A percentile compares a stretch with the other conserved stretches of the same genome.
These are phyloP conservation scores for Pandemis corylana DNA, from an alignment of 2,888 invertebrate species.

Conservation along the genomic window DNA sequence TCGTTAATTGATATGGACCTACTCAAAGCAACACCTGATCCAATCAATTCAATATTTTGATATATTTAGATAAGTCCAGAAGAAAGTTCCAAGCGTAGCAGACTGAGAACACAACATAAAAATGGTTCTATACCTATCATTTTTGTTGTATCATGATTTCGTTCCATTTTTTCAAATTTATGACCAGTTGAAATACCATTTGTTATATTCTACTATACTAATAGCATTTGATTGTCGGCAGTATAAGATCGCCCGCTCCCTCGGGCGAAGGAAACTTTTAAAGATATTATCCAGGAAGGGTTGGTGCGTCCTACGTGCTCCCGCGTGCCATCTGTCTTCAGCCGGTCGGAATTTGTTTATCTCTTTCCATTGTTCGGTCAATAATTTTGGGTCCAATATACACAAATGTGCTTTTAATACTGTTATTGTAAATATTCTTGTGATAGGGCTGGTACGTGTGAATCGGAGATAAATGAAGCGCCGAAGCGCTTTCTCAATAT, in stretches of 20 bases:
- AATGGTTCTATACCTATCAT: not conserved
- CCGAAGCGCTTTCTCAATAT: not conserved
- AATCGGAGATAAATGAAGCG: not conserved
- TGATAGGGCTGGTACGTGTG: not conserved
- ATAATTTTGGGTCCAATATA: conserved; percentile 13
- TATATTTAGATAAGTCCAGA: too few species aligned
- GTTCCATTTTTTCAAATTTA: not conserved
- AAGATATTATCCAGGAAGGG: conserved; percentile 84
- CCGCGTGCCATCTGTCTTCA: conserved; percentile 78
- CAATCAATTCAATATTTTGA: too few species aligned
- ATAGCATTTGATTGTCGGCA: conserved; percentile 73
- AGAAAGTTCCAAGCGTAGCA: too few species aligned
- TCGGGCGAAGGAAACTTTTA: conserved; percentile 76
- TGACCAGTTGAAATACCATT: conserved; percentile 17
- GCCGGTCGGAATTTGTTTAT: conserved; percentile 76
- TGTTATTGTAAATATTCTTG: not conserved
- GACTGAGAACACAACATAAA: too few species aligned
- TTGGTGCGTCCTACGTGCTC: conserved; percentile 81
- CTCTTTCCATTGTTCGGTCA: conserved; percentile 42
- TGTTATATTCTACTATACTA: conserved; percentile 45
- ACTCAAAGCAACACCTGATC: too few species aligned
- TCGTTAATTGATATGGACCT: too few species aligned
- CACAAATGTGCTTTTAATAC: not conserved
- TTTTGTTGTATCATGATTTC: not conserved
- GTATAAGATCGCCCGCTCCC: conserved; percentile 64